Conservation (phyloP, 2,888 invertebrate species). For the Danaus chrysippus region DNA sequence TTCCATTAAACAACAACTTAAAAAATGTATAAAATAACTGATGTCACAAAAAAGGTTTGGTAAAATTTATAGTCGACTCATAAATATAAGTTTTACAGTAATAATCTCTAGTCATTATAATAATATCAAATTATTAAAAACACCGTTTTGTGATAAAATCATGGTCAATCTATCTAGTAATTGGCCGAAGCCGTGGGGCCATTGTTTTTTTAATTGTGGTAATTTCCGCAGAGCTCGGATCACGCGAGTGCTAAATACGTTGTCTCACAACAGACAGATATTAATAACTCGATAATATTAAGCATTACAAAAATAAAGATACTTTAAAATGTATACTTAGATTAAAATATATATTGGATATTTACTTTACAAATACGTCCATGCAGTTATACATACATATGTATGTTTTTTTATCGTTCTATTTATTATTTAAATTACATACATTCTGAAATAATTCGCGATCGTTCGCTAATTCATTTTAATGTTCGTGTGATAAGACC, state of each 20-base stretch:
- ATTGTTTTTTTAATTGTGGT: conserved; percentile 49
- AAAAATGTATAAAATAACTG: no score
- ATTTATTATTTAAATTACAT: neutral
- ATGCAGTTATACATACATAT: neutral
- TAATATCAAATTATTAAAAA: no score
- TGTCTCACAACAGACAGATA: neutral
- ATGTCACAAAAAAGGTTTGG: no score
- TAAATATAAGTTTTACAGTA: no score
- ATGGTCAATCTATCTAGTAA: no score
- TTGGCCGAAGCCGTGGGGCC: conserved; percentile 32
- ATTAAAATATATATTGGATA: neutral
- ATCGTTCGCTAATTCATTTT: neutral
- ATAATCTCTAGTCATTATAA: no score
- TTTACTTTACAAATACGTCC: neutral
- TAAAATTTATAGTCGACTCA: no score
- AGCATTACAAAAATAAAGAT: no score
- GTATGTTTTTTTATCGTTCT: neutral
- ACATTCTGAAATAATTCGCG: neutral
- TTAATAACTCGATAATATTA: neutral
- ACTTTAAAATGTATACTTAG: no score
- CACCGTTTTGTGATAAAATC: no score
- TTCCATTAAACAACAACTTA: no score
- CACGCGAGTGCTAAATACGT: conserved; percentile 13
- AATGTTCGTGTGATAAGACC: conserved; percentile 1
- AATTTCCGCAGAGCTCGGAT: conserved; percentile 39